Percentiles rank a stretch among this genome's conserved stretches.
These are phyloP conservation scores for Leiothrix lutea DNA, from an alignment of 2,113 vertebrate species.

Conservation along the genomic window DNA sequence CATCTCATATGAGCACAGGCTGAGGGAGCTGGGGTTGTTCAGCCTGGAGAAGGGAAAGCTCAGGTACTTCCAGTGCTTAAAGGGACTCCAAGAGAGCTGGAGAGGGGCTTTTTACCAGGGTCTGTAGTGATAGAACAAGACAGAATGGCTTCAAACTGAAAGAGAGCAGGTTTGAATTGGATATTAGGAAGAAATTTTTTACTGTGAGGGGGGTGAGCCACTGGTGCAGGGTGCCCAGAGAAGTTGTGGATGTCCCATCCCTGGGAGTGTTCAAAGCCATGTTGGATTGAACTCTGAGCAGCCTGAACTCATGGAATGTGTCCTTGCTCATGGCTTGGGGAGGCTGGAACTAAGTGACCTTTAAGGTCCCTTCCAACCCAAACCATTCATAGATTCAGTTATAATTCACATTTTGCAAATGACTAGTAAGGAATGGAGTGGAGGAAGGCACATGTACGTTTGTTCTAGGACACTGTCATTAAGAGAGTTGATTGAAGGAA, in stretches of 20 bases:
- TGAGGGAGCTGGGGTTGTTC: not conserved
- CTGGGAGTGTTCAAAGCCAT: not conserved
- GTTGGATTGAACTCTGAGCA: not conserved
- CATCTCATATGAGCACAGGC: not conserved
- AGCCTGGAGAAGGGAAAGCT: not conserved
- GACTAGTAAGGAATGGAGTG: not conserved
- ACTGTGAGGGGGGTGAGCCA: not conserved
- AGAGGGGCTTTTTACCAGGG: not conserved
- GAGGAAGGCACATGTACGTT: not conserved
- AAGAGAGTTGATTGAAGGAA: not conserved
- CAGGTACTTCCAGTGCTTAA: accelerated
- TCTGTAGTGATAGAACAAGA: not conserved
- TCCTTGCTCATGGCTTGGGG: not conserved
- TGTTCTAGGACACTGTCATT: not conserved
- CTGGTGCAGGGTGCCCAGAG: not conserved
- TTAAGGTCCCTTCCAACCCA: not conserved
- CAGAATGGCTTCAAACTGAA: not conserved
- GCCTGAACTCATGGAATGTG: not conserved
- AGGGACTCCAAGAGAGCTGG: not conserved
- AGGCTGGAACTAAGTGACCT: not conserved
- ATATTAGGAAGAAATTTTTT: not conserved
- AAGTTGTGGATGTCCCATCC: not conserved
- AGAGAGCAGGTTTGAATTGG: not conserved
- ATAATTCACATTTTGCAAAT: not conserved
- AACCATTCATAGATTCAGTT: not conserved